Evolutionary conservation across 2,113 vertebrate genomes (phyloP).

Genomic region (Tychaedon coryphoeus): DNA sequence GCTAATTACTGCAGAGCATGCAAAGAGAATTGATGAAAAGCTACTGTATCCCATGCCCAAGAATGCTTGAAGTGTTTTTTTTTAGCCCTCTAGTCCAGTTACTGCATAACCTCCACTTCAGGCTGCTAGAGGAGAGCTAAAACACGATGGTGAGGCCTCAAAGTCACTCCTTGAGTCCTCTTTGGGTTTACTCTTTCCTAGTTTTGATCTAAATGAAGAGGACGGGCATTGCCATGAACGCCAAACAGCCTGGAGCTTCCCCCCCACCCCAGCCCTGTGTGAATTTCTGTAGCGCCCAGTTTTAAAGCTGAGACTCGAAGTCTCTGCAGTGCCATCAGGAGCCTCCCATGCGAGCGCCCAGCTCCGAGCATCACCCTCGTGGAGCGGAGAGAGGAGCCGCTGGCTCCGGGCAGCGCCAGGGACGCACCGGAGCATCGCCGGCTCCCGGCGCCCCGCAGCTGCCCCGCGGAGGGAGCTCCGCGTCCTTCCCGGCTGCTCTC

Average conservation of each 20-base stretch:
- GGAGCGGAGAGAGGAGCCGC: rapidly evolving
- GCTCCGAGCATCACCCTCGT: neutral
- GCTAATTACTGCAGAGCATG: neutral
- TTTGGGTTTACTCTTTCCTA: neutral
- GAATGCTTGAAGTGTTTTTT: too few relatives aligned
- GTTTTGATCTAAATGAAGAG: neutral
- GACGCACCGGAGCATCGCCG: neutral
- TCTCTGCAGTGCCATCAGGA: neutral
- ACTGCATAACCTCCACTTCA: neutral
- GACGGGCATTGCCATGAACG: rapidly evolving
- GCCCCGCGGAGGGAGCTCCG: neutral
- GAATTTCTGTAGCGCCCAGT: neutral
- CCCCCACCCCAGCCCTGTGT: neutral
- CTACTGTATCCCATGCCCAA: neutral
- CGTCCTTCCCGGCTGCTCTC: neutral
- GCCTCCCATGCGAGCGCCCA: neutral
- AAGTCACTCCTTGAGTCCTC: neutral
- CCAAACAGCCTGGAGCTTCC: neutral
- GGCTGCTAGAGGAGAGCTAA: neutral
- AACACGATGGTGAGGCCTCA: neutral
- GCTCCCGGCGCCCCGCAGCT: neutral
- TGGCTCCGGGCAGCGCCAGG: rapidly evolving
- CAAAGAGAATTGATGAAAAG: neutral
- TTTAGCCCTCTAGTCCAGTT: neutral
- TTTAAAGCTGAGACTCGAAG: neutral